Evolutionary conservation across 1,140 invertebrate genomes (phyloP), one percentile per base, ranked within the genome.

Genomic region (Vanessa tameamea): DNA sequence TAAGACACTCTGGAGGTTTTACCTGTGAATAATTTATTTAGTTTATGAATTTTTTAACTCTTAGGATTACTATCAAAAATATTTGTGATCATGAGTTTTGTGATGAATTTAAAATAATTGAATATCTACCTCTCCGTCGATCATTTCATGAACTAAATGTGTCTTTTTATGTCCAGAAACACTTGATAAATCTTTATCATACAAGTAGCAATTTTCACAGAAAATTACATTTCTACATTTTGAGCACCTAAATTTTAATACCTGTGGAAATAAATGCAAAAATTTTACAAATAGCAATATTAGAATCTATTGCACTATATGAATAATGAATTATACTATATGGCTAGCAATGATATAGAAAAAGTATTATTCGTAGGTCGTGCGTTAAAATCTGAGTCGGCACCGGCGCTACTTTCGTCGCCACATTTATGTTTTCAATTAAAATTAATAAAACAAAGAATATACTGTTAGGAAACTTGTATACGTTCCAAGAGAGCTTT

Each of bases 181-280:
- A 50, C 57, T 68, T 0, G 79, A 78, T 65, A 89, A 72, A 71
- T 90, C 85, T 71, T 85, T 90, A 73, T 89, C 92, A 77, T 92
- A 93, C 47, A 93, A 81, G 69, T 93, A 92, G 68, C 93, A 93
- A 23, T 92, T 90, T 80, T 93, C 93, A 83, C 93, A 93, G 65
- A 93, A 87, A 71, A 89, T 87, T 20, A 90, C 67, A 16, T 89
- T 82, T 69, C 72, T 87, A 65, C 93, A 93, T 64, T 91, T 90
- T 26, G 86, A 83, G 72, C 93, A 93, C 81, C 90, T 92, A 64
- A 93, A 93, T 75, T 92, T 91, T 20, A 93, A 78, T 64, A 92
- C 87, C 92, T 93, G 81, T 65, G 91, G 90, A 48, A 37, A 37
- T 1, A 31, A n/a, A 20, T 20, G 8, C 16, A 16, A 9, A 16